These are phyloP conservation scores for Labeo calbasu DNA, from an alignment of 2,797 vertebrate genomes.

Conservation along the genomic window DNA sequence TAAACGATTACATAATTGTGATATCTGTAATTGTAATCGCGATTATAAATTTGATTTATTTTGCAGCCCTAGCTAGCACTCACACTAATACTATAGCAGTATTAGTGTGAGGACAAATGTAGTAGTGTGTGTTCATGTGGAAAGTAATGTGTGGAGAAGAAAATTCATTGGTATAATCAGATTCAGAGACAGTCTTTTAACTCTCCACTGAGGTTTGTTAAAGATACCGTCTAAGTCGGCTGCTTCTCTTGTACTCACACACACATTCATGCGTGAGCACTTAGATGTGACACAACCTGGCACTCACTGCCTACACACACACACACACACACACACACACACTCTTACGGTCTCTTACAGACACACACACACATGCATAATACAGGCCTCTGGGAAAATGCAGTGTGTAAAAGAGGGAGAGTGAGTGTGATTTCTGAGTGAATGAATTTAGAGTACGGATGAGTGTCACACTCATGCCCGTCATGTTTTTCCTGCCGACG, in stretches of 20 bases:
- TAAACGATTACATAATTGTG: too few species aligned
- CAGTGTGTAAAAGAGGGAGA: constrained; percentile 47
- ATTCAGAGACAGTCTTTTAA: constrained; percentile 22
- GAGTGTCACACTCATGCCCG: constrained; percentile 37
- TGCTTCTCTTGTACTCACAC: constrained; percentile 59
- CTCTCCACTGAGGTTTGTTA: constrained; percentile 58
- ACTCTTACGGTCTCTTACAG: background rate
- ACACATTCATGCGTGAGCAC: constrained; percentile 64
- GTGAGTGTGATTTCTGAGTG: constrained; percentile 47
- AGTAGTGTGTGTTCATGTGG: constrained; percentile 10
- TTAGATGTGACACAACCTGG: constrained; percentile 49
- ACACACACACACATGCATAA: constrained; percentile 26
- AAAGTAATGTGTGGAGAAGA: constrained; percentile 17
- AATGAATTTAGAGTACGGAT: constrained; percentile 48
- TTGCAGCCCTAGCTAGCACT: too few species aligned
- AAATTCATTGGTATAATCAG: constrained; percentile 15
- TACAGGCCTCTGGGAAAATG: constrained; percentile 52
- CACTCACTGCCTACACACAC: constrained; percentile 29
- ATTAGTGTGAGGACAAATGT: background rate
- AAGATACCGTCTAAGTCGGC: constrained; percentile 66
- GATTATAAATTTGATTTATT: too few species aligned
- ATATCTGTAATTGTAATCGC: too few species aligned
- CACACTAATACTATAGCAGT: background rate
- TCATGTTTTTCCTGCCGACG: constrained; percentile 18
- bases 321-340: constrained; percentile 24